These are phyloP conservation scores for Chrysodeixis includens DNA, from an alignment of 2,888 invertebrate genomes.

Conservation along the genomic window DNA sequence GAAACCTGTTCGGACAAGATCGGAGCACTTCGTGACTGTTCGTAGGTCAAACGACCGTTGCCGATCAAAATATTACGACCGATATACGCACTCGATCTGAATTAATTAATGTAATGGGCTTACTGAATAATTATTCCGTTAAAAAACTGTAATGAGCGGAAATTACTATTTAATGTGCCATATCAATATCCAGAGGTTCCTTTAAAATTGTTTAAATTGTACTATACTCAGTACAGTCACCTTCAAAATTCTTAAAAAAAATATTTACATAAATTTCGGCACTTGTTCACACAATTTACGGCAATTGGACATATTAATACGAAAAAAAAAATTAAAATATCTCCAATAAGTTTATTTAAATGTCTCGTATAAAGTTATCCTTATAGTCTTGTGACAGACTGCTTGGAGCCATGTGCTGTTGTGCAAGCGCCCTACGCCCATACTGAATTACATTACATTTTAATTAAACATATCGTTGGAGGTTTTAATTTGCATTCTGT, in stretches of 20 bases:
- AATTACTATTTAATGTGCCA: conserved; percentile 8
- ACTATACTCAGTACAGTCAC: conserved; percentile 24
- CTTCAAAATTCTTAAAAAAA: conserved; percentile 37
- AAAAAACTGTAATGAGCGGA: conserved; percentile 30
- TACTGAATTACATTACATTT: conserved; percentile 53
- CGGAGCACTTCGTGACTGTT: conserved; percentile 68
- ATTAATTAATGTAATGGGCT: conserved; percentile 45
- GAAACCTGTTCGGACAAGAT: conserved; percentile 66
- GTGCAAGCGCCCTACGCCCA: conserved; percentile 58
- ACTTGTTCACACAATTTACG: conserved; percentile 41
- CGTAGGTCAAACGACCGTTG: conserved; percentile 63
- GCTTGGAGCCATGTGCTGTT: conserved; percentile 65
- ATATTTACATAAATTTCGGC: conserved; percentile 25
- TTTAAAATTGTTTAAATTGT: conserved; percentile 19
- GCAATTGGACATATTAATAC: conserved; percentile 32
- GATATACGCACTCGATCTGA: conserved; percentile 43
- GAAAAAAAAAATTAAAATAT: conserved; percentile 35
- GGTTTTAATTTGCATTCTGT: conserved; percentile 58
- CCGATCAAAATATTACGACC: conserved; percentile 63
- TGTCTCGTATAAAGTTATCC: conserved; percentile 46
- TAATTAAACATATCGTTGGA: conserved; percentile 57
- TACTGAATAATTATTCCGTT: conserved; percentile 31
- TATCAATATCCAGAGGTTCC: conserved; percentile 14
- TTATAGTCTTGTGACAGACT: conserved; percentile 61
- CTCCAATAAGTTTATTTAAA: conserved; percentile 32